These are phyloP conservation scores for Pseudomyrmex concolor DNA, from an alignment of 1,140 invertebrate species.

Conservation along the genomic window DNA sequence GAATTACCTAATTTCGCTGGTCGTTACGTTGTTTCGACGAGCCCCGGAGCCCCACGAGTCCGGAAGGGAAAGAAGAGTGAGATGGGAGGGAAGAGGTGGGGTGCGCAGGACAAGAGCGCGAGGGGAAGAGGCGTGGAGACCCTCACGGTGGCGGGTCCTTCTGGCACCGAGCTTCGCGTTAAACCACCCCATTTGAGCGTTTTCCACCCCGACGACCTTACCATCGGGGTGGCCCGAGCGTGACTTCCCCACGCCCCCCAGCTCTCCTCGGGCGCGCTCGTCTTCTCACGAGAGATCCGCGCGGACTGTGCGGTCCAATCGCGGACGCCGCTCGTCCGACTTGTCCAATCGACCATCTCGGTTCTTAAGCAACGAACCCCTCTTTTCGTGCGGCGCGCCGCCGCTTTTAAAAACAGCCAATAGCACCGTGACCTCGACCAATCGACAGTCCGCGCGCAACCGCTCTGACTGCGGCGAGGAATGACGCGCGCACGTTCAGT, in stretches of 20 bases:
- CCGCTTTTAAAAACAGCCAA: constrained; percentile 78
- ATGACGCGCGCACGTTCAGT: constrained; percentile 68
- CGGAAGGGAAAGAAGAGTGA: constrained; percentile 62
- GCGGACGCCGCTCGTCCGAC: constrained; percentile 8
- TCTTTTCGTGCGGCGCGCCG: constrained; percentile 55
- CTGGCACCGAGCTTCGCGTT: constrained; percentile 84
- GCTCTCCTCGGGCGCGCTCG: constrained; percentile 50
- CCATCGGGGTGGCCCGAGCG: constrained; percentile 81
- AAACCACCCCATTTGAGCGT: constrained; percentile 86
- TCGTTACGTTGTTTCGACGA: constrained; percentile 84
- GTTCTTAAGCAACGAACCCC: constrained; percentile 74
- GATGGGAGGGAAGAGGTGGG: neutral
- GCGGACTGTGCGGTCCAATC: constrained; percentile 77
- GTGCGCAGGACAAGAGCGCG: constrained; percentile 27
- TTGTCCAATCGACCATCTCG: constrained; percentile 70
- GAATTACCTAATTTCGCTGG: constrained; percentile 85
- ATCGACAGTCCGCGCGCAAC: constrained; percentile 49
- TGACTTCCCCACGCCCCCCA: constrained; percentile 68
- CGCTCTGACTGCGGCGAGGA: neutral
- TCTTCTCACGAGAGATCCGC: constrained; percentile 71
- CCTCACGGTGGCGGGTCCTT: constrained; percentile 80
- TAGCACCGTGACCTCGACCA: constrained; percentile 64
- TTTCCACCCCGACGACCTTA: constrained; percentile 85
- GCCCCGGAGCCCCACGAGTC: constrained; percentile 63
- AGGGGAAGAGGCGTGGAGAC: constrained; percentile 64